Conservation (phyloP, 2,797 vertebrate species). For the Tadarida brasiliensis region DNA sequence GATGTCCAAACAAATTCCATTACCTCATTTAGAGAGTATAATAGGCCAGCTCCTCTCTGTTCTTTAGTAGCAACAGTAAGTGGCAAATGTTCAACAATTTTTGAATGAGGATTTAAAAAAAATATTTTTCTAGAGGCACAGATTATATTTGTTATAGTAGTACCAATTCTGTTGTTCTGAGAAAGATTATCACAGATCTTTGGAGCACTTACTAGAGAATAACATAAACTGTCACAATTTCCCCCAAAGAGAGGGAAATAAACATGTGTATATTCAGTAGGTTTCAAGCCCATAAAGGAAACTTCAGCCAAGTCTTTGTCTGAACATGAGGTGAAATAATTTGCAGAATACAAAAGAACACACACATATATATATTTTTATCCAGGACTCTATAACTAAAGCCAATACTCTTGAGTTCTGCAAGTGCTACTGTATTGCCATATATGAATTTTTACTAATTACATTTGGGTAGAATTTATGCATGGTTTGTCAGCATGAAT, state of each 20-base stretch:
- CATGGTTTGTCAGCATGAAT: background rate
- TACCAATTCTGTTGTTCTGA: conserved; percentile 40
- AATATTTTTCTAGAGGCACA: background rate
- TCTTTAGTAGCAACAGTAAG: background rate
- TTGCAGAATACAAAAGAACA: background rate
- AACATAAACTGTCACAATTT: background rate
- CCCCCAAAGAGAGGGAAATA: background rate
- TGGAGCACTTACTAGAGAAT: background rate
- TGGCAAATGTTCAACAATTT: background rate
- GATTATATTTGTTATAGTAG: background rate
- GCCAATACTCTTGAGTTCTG: background rate
- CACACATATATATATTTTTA: no score
- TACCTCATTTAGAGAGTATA: background rate
- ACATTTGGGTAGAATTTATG: background rate
- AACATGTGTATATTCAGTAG: background rate
- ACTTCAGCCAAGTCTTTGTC: background rate
- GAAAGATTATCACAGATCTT: background rate
- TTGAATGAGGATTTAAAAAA: background rate
- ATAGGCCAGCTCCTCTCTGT: background rate
- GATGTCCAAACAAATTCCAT: background rate
- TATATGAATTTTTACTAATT: background rate
- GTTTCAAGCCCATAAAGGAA: background rate
- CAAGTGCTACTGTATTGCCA: background rate
- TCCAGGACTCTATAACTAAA: background rate
- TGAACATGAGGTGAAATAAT: background rate